A percentile compares a stretch with the other conserved stretches of the same genome.
phyloP scores from a whole-genome alignment of 2,888 invertebrate genomes.

The Campoplex capitator region DNA sequence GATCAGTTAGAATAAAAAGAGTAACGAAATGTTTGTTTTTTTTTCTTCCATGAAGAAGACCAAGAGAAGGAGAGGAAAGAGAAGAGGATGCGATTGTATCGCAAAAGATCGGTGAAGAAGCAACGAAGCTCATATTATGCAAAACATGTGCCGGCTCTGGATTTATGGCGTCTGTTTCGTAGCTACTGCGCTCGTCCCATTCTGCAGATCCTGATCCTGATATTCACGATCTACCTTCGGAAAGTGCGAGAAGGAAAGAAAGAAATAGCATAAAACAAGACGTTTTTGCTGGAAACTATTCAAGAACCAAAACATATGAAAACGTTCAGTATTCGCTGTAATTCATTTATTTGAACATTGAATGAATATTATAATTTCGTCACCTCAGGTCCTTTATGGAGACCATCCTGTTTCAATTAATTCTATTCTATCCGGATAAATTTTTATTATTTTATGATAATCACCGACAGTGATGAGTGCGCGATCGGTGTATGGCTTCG shows the following conservation, averaged over 20 bases:
- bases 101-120: conserved; percentile 62
- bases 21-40: neutral
- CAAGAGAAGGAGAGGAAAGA: conserved; percentile 32
- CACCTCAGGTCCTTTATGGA: too few relatives aligned
- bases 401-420: too few relatives aligned
- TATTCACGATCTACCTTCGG: conserved; percentile 33
- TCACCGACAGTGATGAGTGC: too few relatives aligned
- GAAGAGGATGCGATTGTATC: conserved; percentile 64
- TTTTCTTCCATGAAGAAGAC: neutral
- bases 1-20: conserved; percentile 34
- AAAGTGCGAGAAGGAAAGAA: neutral
- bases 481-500: too few relatives aligned
- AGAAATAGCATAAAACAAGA: conserved; percentile 11
- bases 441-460: too few relatives aligned
- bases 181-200: conserved; percentile 71
- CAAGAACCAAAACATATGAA: too few relatives aligned
- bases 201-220: conserved; percentile 64
- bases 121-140: conserved; percentile 83
- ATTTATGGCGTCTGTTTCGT: conserved; percentile 83
- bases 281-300: too few relatives aligned
- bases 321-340: too few relatives aligned
- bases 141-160: conserved; percentile 82
- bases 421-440: too few relatives aligned
- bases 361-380: too few relatives aligned
- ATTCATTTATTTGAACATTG: too few relatives aligned